Evolutionary conservation across 2,888 invertebrate genomes (phyloP), one percentile per base, ranked within the genome.

Genomic region (Osmoderma eremita): DNA sequence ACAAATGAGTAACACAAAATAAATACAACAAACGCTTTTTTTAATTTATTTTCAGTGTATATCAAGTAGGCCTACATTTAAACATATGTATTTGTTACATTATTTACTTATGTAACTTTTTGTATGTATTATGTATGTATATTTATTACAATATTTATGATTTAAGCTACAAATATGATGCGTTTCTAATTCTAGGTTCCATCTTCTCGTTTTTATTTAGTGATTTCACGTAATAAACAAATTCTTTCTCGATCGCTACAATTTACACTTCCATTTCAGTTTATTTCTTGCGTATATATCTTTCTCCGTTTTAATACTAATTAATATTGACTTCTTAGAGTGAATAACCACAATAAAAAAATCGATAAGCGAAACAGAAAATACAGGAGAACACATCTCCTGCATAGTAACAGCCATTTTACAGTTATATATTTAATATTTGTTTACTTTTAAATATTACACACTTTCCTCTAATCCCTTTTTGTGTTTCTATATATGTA

Each of bases 261-360:
- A 42, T 50, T 51, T 58, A 13, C 51, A 38, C 17, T 77, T 74
- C 72, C 78, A 75, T 77, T 75, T 76, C 17, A 69, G 30, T 30
- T 30, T 30, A 24, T 24, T 24, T 24, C 24, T 24, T 24, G 5
- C 24, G 5, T 24, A 72, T 69, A 67, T 73, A 75, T 76, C 71
- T 70, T 63, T 72, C 18, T 53, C 17, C 17, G 58, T 48, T 71
- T 77, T 69, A 67, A 65, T 74, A 75, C 77, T 80, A 78, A 77
- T 79, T 80, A 80, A 80, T 81, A 81, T 81, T 81, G 81, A 81
- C 81, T 81, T 77, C 78, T 80, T 76, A 80, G 80, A 81, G 80
- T 78, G 78, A 78, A 74, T 75, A 74, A 72, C 67, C 69, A 74
- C 77, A 75, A 74, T 71, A 75, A 78, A 77, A 69, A 69, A 74